Evolutionary conservation across 2,888 invertebrate species (phyloP).

Genomic region (Loripinus fragilis): DNA sequence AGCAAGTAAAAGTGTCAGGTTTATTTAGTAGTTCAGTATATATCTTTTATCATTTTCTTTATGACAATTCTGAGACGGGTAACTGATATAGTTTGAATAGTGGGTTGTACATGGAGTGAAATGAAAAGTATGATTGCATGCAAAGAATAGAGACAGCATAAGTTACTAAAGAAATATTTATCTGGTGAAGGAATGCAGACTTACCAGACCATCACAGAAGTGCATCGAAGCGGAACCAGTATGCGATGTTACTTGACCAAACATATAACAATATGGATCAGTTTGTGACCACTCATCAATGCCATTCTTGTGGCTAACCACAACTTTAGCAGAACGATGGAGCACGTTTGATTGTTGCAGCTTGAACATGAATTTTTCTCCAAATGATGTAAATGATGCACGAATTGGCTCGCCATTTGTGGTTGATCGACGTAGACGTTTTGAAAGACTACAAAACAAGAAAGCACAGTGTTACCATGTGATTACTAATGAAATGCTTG

Average conservation of each 20-base stretch:
- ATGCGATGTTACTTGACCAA: slow-evolving; percentile 1
- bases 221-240: not conserved
- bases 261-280: not conserved
- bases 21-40: too few species aligned
- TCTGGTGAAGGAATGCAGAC: too few species aligned
- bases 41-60: too few species aligned
- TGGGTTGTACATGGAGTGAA: too few species aligned
- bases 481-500: too few species aligned
- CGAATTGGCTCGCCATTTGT: not conserved
- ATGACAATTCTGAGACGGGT: too few species aligned
- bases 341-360: not conserved
- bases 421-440: not conserved
- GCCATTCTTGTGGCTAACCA: not conserved
- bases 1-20: too few species aligned
- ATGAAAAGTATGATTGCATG: too few species aligned
- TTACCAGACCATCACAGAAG: slow-evolving; percentile 10
- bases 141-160: too few species aligned
- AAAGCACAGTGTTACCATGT: too few species aligned
- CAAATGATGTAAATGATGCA: not conserved
- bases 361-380: slow-evolving; percentile 1
- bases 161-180: too few species aligned
- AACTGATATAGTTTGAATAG: too few species aligned
- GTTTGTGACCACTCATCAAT: not conserved
- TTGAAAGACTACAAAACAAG: not conserved
- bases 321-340: not conserved